Base-by-base conservation (phyloP, 30 jellyfish, hydroid and myxozoan genomes). In the Pseudorhiza aurosa region DNA sequence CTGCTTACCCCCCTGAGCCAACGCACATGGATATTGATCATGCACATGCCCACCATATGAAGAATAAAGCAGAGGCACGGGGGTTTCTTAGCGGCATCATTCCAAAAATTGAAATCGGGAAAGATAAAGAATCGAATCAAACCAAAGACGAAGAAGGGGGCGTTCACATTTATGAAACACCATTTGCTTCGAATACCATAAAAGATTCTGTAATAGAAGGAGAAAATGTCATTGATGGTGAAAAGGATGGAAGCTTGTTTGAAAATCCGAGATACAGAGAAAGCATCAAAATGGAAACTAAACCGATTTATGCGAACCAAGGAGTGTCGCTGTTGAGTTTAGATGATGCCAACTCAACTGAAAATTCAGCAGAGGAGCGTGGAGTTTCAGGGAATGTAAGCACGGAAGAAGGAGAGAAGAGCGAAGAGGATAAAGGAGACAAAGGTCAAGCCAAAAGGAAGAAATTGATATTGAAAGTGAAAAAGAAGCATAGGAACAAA, bases 401-500 rank as follows among this genome's bases (percentile, higher is more conserved):
- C 14, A 53, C n/a, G n/a, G 67, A 53, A 4, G 67, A 21, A 2
- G 35, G 22, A 22, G 14, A n/a, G 6, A 15, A 53, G 14, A 53
- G 67, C 35, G 36, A 53, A 0, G 22, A 4, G 67, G 50, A 39
- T n/a, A 39, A 7, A 39, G 7, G 50, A 5, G 50, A 39, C 12
- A 5, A 12, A 39, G 7, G 50, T 5, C 50, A 53, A 53, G 35
- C 36, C 36, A 53, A n/a, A 62, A 77, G 77, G 67, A 87, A 76
- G 83, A 87, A 87, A 45, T 40, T 87, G 64, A 80, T 87, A 45
- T 77, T 87, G 71, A 87, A 87, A 39, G 96, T 76, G 2, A 87
- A 87, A 59, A 87, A 76, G 91, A 87, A 87, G 79, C 67, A 73
- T 33, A 60, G 28, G 1, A 37, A 74, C 6, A 60, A 17, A 11